Percentiles rank a stretch among this genome's conserved stretches.
Evolutionary conservation across 2,113 vertebrate species (phyloP).

Genomic region (Asarcornis scutulata): DNA sequence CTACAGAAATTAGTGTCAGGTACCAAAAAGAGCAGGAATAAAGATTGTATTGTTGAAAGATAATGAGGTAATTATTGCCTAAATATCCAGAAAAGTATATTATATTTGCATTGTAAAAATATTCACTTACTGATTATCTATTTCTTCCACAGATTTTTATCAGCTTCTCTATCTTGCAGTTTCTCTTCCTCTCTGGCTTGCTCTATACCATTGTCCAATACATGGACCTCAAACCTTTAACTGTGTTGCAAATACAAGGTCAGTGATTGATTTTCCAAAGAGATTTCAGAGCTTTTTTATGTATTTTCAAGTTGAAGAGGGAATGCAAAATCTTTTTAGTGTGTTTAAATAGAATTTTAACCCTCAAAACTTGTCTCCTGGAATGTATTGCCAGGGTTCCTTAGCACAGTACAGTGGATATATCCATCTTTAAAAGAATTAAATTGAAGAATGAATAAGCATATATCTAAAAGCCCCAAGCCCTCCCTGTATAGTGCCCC

Average conservation of each 20-base stretch:
- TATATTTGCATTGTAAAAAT: not conserved
- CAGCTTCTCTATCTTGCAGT: not conserved
- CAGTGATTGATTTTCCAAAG: not conserved
- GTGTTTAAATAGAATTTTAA: constrained; percentile 30
- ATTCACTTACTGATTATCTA: not conserved
- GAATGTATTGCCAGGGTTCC: not conserved
- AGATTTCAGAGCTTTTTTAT: not conserved
- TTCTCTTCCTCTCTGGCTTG: not conserved
- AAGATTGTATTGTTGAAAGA: constrained; percentile 12
- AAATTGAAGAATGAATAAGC: not conserved
- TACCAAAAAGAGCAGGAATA: constrained; percentile 14
- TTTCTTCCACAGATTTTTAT: not conserved
- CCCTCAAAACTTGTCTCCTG: not conserved
- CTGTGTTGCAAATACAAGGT: not conserved
- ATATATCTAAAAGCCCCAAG: not conserved
- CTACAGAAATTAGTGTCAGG: constrained; percentile 53
- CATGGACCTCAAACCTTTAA: not conserved
- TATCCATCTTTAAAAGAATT: not conserved
- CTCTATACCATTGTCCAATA: not conserved
- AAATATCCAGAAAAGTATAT: constrained; percentile 31
- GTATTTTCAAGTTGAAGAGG: not conserved
- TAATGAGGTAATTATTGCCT: constrained; percentile 46
- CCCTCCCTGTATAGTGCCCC: not conserved
- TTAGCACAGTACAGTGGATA: not conserved
- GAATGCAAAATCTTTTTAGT: not conserved